A percentile compares a stretch with the other conserved stretches of the same genome.
Evolutionary conservation across 2,113 vertebrate genomes (phyloP).

Genomic region (Petrocephalus zakoni): DNA sequence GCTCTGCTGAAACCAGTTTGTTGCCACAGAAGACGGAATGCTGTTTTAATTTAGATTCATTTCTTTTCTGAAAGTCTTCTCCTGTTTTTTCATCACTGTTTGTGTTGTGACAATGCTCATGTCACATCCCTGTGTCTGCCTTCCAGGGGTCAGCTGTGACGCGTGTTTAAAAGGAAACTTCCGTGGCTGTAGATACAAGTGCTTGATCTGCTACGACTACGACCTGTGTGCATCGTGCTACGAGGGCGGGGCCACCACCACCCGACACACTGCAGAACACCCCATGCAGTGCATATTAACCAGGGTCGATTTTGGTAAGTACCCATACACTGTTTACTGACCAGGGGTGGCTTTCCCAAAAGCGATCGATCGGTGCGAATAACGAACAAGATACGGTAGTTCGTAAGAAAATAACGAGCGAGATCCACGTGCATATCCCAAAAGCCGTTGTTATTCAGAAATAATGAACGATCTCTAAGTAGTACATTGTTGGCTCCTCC

Average conservation of each 20-base stretch:
- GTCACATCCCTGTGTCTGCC: slow-evolving; percentile 29
- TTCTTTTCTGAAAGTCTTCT: not conserved
- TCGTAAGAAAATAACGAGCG: too few species aligned
- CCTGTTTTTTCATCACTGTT: not conserved
- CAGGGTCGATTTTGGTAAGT: slow-evolving; percentile 98
- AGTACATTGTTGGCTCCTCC: too few species aligned
- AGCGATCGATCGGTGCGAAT: too few species aligned
- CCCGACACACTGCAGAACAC: slow-evolving; percentile 96
- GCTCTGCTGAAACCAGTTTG: not conserved
- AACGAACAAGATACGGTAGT: too few species aligned
- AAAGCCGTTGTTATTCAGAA: too few species aligned
- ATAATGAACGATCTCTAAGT: too few species aligned
- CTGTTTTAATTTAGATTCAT: not conserved
- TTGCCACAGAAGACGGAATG: not conserved
- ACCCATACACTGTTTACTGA: slow-evolving; percentile 28
- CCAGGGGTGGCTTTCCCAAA: too few species aligned
- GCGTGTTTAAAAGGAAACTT: slow-evolving; percentile 99
- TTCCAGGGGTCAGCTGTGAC: slow-evolving; percentile 98
- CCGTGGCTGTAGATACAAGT: slow-evolving; percentile 94
- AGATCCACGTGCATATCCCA: too few species aligned
- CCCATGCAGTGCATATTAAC: slow-evolving; percentile 99
- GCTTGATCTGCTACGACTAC: slow-evolving; percentile 99
- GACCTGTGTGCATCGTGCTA: slow-evolving; percentile 98
- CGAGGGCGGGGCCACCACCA: slow-evolving; percentile 96
- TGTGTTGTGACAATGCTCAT: not conserved